A percentile compares a stretch with the other conserved stretches of the same genome.
These are phyloP conservation scores for Itoplectis maculator DNA, from an alignment of 2,888 invertebrate species.

Conservation along the genomic window DNA sequence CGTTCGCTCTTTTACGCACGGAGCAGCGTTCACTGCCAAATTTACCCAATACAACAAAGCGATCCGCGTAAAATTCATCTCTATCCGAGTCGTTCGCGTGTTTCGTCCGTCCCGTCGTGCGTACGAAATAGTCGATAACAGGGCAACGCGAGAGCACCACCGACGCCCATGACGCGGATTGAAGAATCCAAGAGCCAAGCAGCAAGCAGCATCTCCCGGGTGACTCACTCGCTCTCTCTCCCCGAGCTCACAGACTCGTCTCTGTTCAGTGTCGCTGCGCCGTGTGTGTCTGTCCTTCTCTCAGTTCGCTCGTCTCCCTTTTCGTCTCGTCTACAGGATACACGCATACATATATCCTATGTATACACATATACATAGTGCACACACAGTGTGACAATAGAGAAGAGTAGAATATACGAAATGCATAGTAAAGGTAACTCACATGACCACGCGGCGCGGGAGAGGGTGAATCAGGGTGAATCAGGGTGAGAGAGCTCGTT, in stretches of 20 bases:
- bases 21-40: no score
- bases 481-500: conserved; percentile 36
- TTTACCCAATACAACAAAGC: no score
- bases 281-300: conserved; percentile 26
- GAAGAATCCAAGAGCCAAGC: conserved; percentile 31
- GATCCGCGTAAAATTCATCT: background rate
- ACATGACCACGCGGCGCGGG: conserved; percentile 66
- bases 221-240: conserved; percentile 62
- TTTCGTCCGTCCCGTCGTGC: background rate
- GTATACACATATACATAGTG: background rate
- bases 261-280: conserved; percentile 1
- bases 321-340: background rate
- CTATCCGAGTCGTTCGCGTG: background rate
- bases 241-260: conserved; percentile 54
- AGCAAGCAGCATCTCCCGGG: conserved; percentile 4
- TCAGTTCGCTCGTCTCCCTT: conserved; percentile 3
- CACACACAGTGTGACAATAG: conserved; percentile 56
- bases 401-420: conserved; percentile 71
- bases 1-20: no score
- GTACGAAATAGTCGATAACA: conserved; percentile 2
- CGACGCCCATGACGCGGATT: conserved; percentile 48
- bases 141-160: conserved; percentile 6
- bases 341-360: background rate
- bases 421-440: conserved; percentile 79
- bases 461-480: conserved; percentile 53